phyloP scores from a whole-genome alignment of 2,797 vertebrate genomes.

The Chelon auratus region DNA sequence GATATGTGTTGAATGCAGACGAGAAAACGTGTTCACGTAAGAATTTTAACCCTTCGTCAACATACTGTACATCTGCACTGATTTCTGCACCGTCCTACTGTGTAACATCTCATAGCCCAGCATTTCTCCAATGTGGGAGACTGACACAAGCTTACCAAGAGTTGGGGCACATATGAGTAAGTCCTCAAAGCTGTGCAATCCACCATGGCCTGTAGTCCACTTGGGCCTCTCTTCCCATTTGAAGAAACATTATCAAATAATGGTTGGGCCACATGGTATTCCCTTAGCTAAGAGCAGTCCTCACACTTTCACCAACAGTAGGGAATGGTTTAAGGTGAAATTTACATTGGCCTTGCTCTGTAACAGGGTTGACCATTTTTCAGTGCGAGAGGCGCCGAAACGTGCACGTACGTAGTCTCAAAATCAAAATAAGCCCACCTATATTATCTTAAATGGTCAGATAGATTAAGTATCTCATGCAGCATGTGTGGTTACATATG shows the following conservation, averaged over 20 bases:
- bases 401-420: too few species aligned
- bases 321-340: too few species aligned
- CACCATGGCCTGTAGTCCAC: background rate
- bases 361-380: constrained; percentile 1
- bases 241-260: constrained; percentile 4
- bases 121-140: constrained; percentile 1
- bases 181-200: constrained; percentile 11
- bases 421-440: too few species aligned
- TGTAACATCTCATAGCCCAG: background rate
- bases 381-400: background rate
- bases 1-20: constrained; percentile 83
- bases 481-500: too few species aligned
- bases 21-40: constrained; percentile 83
- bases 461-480: background rate
- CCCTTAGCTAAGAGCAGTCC: too few species aligned
- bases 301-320: too few species aligned
- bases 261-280: background rate
- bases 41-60: constrained; percentile 28
- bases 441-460: background rate
- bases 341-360: too few species aligned
- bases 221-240: background rate
- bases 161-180: constrained; percentile 6
- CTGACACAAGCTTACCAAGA: background rate
- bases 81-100: constrained; percentile 1
- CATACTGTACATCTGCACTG: background rate